Evolutionary conservation across 2,113 vertebrate species (phyloP).

Genomic region (Lepus europaeus): DNA sequence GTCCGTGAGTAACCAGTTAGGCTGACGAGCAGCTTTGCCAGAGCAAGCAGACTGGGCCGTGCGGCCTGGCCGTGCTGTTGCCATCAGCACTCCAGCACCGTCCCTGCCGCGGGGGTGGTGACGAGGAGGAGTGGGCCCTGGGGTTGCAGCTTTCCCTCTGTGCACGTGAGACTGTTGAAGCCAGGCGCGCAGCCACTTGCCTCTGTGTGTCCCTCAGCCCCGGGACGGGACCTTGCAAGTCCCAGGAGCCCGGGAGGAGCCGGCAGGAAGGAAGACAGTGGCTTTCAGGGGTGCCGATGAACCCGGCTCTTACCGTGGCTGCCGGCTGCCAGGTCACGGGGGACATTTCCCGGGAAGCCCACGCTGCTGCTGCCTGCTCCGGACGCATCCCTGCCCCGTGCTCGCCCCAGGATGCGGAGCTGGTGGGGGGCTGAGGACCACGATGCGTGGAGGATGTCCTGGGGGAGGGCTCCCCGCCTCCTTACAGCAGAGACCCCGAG

Average conservation of each 20-base stretch:
- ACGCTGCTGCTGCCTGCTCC: neutral
- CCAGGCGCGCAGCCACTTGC: neutral
- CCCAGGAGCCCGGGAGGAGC: neutral
- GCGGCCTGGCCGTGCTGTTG: accelerated
- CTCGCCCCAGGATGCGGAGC: neutral
- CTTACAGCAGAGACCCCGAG: neutral
- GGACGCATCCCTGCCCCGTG: no score
- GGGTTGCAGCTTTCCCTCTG: neutral
- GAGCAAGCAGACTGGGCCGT: neutral
- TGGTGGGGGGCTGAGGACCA: neutral
- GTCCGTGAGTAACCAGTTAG: neutral
- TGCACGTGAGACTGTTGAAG: neutral
- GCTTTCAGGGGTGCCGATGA: neutral
- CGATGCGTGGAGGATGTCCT: no score
- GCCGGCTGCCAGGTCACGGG: neutral
- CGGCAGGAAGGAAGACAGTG: neutral
- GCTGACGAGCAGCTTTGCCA: neutral
- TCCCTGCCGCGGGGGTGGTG: accelerated
- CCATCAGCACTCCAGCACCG: no score
- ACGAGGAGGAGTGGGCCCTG: neutral
- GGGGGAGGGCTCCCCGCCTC: neutral
- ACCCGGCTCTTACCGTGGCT: neutral
- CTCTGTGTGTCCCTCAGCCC: neutral
- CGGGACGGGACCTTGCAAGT: neutral
- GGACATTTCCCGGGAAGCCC: neutral